Evolutionary conservation across 2,888 invertebrate genomes (phyloP).

Genomic region (Plebejus argus): DNA sequence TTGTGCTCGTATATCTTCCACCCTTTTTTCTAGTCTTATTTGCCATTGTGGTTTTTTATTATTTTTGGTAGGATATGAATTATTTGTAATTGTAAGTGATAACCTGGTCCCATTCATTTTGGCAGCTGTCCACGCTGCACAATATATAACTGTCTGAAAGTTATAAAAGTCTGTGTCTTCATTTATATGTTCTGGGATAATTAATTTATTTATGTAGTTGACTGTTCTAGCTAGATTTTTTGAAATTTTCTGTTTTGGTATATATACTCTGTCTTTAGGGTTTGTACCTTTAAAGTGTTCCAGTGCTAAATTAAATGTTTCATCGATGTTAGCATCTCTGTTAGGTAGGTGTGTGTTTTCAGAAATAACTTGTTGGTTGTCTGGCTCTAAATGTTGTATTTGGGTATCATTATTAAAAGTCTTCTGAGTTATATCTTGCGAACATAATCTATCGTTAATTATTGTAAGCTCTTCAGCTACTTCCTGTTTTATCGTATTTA

Average conservation of each 20-base stretch:
- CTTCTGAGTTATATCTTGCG: too few relatives aligned
- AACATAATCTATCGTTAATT: too few relatives aligned
- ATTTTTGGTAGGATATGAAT: background rate
- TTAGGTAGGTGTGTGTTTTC: too few relatives aligned
- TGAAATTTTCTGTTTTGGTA: conserved; percentile 34
- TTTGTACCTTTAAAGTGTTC: background rate
- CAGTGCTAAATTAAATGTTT: too few relatives aligned
- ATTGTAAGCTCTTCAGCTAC: too few relatives aligned
- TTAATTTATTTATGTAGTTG: conserved; percentile 30
- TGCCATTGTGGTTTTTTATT: background rate
- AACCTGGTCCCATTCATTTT: conserved; percentile 27
- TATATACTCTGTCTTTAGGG: conserved; percentile 29
- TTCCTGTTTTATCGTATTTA: too few relatives aligned
- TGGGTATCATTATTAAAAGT: too few relatives aligned
- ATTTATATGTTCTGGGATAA: conserved; percentile 27
- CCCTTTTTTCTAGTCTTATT: too few relatives aligned
- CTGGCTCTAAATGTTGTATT: too few relatives aligned
- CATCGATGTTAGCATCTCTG: too few relatives aligned
- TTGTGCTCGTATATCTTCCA: too few relatives aligned
- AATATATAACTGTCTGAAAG: conserved; percentile 34
- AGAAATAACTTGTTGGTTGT: too few relatives aligned
- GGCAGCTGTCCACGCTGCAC: conserved; percentile 31
- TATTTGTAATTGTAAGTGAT: background rate
- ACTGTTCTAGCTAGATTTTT: conserved; percentile 27
- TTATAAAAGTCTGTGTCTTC: conserved; percentile 29